Evolutionary conservation across 2,888 invertebrate genomes (phyloP).

Genomic region (Callinectes sapidus): DNA sequence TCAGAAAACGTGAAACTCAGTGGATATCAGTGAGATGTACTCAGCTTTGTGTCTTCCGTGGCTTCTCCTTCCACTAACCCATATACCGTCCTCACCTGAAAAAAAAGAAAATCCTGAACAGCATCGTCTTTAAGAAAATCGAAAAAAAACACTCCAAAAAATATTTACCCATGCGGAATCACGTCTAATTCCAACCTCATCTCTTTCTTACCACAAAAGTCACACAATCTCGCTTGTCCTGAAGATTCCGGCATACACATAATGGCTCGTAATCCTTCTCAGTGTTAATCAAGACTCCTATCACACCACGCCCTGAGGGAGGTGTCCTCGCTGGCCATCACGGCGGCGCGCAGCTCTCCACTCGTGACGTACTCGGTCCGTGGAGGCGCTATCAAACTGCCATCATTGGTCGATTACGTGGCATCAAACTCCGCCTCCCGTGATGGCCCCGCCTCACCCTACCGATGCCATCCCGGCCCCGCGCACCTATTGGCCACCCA

Average conservation of each 20-base stretch:
- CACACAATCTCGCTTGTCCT: neutral
- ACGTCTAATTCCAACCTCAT: neutral
- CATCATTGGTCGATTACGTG: slow-evolving; percentile 66
- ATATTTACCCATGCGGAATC: neutral
- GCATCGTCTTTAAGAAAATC: neutral
- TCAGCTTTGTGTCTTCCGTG: neutral
- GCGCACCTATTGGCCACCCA: slow-evolving; percentile 50
- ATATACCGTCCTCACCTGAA: too few relatives aligned
- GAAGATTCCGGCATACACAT: neutral
- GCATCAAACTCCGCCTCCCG: slow-evolving; percentile 62
- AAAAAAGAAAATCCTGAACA: neutral
- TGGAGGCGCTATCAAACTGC: slow-evolving; percentile 63
- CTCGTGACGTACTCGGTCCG: slow-evolving; percentile 41
- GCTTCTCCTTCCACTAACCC: neutral
- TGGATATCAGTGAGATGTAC: neutral
- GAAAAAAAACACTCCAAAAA: neutral
- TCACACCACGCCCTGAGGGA: neutral
- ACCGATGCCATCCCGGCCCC: slow-evolving; percentile 38
- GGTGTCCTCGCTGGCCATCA: neutral
- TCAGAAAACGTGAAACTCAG: neutral
- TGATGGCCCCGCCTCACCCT: slow-evolving; percentile 62
- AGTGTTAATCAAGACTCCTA: neutral
- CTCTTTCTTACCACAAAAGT: neutral
- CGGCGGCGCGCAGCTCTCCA: slow-evolving; percentile 9
- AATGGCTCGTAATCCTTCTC: neutral